These are phyloP conservation scores for Ennomos fuscantarius DNA, from an alignment of 2,888 invertebrate species.

Conservation along the genomic window DNA sequence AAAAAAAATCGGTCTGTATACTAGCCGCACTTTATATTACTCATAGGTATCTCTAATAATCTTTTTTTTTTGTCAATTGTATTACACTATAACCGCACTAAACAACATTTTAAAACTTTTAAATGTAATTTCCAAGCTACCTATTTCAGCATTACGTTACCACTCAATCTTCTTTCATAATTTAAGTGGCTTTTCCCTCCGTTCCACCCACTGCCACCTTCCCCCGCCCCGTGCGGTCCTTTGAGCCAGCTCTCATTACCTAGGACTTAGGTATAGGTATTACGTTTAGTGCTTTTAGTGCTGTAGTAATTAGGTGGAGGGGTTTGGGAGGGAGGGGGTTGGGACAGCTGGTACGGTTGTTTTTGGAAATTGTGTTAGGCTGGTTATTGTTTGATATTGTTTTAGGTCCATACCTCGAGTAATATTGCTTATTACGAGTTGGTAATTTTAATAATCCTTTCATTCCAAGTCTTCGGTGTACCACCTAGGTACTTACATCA, in stretches of 20 bases:
- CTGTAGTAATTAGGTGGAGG: slow-evolving; percentile 59
- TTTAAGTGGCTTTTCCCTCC: slow-evolving; percentile 73
- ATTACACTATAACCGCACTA: no score
- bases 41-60: no score
- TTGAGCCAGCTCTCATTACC: slow-evolving; percentile 72
- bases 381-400: no score
- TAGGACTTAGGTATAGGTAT: slow-evolving; percentile 59
- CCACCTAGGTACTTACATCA: no score
- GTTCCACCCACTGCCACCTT: slow-evolving; percentile 32
- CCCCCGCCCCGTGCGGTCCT: slow-evolving; percentile 50
- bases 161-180: slow-evolving; percentile 82
- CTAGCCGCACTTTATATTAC: no score
- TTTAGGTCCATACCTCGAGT: no score
- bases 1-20: no score
- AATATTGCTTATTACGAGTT: no score
- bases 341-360: not conserved
- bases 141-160: slow-evolving; percentile 47
- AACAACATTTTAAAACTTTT: slow-evolving; percentile 21
- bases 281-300: slow-evolving; percentile 51
- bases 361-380: not conserved
- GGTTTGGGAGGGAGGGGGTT: slow-evolving; percentile 14
- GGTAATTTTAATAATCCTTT: no score
- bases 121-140: slow-evolving; percentile 38
- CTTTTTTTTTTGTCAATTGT: no score
- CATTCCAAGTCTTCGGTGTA: no score